Conservation (phyloP, 2,797 vertebrate genomes). For the Pterois miles region DNA sequence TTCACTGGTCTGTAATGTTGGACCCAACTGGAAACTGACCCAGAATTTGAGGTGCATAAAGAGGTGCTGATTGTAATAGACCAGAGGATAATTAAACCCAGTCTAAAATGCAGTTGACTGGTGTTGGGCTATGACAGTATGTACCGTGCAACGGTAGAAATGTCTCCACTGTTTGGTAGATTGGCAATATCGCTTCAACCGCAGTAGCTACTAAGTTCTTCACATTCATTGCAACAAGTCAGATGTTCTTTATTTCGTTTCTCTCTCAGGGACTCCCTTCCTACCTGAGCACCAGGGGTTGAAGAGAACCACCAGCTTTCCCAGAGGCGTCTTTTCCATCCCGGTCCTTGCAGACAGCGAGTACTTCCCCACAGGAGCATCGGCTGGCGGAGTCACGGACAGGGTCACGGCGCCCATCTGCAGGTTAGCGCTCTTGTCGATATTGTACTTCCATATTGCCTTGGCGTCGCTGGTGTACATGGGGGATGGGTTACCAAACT, state of each 20-base stretch:
- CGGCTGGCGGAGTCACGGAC: background rate
- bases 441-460: background rate
- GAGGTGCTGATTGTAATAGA: no score
- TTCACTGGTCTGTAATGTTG: no score
- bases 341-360: background rate
- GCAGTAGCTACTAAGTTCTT: background rate
- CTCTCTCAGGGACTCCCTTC: background rate
- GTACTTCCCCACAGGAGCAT: background rate
- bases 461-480: background rate
- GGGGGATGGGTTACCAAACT: background rate
- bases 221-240: no score
- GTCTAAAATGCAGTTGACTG: no score
- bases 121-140: no score
- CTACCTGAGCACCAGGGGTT: constrained; percentile 86
- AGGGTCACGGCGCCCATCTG: background rate
- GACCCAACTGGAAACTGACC: no score
- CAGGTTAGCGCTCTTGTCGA: background rate
- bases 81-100: no score
- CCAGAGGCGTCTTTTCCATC: constrained; percentile 24
- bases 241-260: no score
- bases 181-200: no score
- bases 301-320: constrained; percentile 76
- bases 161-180: no score
- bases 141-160: no score
- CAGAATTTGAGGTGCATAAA: no score